Percentiles rank a stretch among this genome's conserved stretches.
phyloP scores from a whole-genome alignment of 2,797 vertebrate species.

The Toxotes lorentzi region DNA sequence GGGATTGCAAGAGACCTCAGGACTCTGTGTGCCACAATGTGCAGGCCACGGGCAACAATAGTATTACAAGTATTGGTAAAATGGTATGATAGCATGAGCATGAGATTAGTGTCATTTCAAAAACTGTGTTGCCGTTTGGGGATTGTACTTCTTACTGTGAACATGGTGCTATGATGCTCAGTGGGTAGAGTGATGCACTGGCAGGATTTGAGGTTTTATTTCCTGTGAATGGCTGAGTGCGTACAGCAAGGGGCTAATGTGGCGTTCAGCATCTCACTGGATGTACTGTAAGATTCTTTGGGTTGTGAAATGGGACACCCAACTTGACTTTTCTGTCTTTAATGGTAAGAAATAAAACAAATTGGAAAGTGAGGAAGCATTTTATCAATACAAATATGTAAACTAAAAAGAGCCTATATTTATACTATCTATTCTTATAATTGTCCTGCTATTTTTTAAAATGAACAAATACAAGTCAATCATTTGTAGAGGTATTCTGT shows the following conservation, averaged over 20 bases:
- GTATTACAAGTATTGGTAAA: conserved; percentile 50
- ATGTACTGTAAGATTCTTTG: neutral
- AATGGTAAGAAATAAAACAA: neutral
- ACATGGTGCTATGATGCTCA: conserved; percentile 14
- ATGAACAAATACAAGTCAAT: neutral
- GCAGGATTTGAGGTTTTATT: conserved; percentile 2
- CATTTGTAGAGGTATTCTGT: neutral
- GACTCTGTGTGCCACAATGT: conserved; percentile 23
- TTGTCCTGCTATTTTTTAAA: neutral
- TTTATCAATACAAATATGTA: neutral
- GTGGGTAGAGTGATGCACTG: neutral
- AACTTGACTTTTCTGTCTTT: neutral
- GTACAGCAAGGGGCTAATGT: conserved; percentile 13
- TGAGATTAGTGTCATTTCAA: conserved; percentile 51
- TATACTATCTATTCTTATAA: neutral
- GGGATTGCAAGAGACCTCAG: conserved; percentile 47
- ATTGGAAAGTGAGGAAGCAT: neutral
- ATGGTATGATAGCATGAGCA: conserved; percentile 40
- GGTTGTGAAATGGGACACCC: neutral
- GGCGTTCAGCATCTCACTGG: neutral
- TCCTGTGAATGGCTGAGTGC: neutral
- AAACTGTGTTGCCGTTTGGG: conserved; percentile 22
- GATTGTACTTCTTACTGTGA: conserved; percentile 24
- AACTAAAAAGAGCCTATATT: too few relatives aligned
- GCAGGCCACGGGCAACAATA: conserved; percentile 46